phyloP scores from a whole-genome alignment of 2,797 vertebrate species.

The Pseudochromis fuscus region DNA sequence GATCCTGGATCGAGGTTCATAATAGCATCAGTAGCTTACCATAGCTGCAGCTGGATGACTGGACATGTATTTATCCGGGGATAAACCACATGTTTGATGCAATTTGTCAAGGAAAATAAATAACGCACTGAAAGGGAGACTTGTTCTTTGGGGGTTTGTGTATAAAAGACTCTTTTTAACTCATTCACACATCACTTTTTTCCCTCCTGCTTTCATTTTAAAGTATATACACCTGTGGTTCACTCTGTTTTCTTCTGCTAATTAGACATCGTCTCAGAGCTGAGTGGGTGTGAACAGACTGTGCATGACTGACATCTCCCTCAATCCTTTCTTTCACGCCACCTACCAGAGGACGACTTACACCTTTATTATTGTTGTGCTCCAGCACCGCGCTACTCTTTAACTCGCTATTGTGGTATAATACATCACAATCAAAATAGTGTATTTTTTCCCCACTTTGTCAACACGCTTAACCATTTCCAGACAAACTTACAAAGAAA shows the following conservation, averaged over 20 bases:
- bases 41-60: slow-evolving; percentile 32
- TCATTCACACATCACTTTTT: neutral
- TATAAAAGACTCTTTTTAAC: neutral
- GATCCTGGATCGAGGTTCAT: slow-evolving; percentile 52
- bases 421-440: too few species aligned
- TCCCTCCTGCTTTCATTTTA: neutral
- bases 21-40: slow-evolving; percentile 21
- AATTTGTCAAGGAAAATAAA: slow-evolving; percentile 5
- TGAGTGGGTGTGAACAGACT: neutral
- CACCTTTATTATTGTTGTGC: neutral
- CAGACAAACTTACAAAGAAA: too few species aligned
- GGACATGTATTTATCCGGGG: slow-evolving; percentile 11
- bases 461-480: neutral
- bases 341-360: neutral
- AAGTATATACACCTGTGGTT: neutral
- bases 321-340: neutral
- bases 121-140: neutral
- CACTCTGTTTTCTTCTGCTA: neutral
- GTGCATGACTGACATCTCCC: slow-evolving; percentile 5
- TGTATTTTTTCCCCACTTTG: neutral
- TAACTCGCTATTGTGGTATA: too few species aligned
- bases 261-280: slow-evolving; percentile 1
- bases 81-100: slow-evolving; percentile 30
- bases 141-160: neutral
- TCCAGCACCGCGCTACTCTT: neutral